Base-by-base conservation (phyloP, 2,888 invertebrate species). In the Allygus modestus region DNA sequence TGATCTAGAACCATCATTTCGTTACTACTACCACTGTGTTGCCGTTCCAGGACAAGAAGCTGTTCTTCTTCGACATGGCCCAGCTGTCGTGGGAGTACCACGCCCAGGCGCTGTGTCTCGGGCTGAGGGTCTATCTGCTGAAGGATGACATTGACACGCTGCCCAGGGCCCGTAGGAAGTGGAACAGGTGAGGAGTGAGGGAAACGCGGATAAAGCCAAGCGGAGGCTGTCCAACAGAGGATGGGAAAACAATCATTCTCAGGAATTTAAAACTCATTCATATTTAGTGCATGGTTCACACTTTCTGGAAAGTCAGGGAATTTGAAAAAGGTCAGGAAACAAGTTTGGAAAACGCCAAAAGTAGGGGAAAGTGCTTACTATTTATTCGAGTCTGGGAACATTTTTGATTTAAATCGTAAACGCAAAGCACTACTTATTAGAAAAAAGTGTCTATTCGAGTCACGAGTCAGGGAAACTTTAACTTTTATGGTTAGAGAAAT, bases 51-150 rank as follows among this genome's bases (percentile, higher is more conserved):
- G 90, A 89, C 86, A 87, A 89, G 87, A 88, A 91, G 88, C 86
- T 89, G 73, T 92, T 91, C 88, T 90, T 91, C 87, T 92, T 92
- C 87, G 91, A 92, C 87, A 89, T 92, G 17, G 89, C 89, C 23
- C 89, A 90, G 85, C 88, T 92, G 69, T 89, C 92, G 86, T 93
- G 92, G 92, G 90, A 90, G 43, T 89, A 89, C 28, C 92, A 92
- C 87, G 89, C 92, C 84, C 91, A 91, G 87, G 91, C 91, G 82
- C 92, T 92, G 87, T 90, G 92, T 82, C 89, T 92, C 85, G 92
- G 92, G 31, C 90, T 91, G 71, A 90, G 92, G 82, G 89, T 90
- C 71, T 92, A 90, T 87, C 89, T 92, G 28, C 89, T 92, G 81
- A 92, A 92, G 85, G 92, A 93, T 86, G 90, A 91, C 86, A 88